Base-by-base conservation (phyloP, 2,888 invertebrate genomes). In the Nomada goodeniana region DNA sequence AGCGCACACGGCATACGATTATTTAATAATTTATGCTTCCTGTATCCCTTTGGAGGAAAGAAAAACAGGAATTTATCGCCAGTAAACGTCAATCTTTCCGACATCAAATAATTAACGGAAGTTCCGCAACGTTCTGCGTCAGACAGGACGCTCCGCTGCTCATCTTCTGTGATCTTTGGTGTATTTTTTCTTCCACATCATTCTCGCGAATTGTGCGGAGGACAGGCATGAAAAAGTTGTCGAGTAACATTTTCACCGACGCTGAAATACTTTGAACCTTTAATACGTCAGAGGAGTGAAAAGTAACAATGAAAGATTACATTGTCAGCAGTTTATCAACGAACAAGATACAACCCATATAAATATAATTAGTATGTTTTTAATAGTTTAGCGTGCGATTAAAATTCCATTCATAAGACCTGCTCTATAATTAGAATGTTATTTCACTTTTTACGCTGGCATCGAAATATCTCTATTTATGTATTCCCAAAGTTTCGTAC, bases 71-170 rank as follows among this genome's bases (percentile, higher is more conserved):
- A 75, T 72, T 59, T 69, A 71, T 75, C 76, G 76, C 70, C 57
- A 70, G 55, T 52, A 60, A 53, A 74, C 80, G 82, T 80, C 83
- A 83, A 80, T 84, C 75, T 76, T 67, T 61, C 70, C 76, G 72
- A 72, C 75, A 50, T 70, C 70, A 72, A 83, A 84, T 84, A 83
- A 84, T 84, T 84, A 83, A 63, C 65, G 44, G 64, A 84, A 80
- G 72, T 84, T 84, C 64, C 65, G 59, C 65, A 73, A 65, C 73
- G 64, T 26, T 60, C 83, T 72, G 80, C 69, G 59, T 57, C 60
- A 72, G 80, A 83, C 72, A 83, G 55, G 61, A 69, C 42, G 50
- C 67, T 59, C 36, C 67, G 67, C 64, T 74, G 44, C 67, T 42
- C 63, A 68, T 69, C 82, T 67, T 74, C 67, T 59, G 20, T 57